A percentile compares a stretch with the other conserved stretches of the same genome.
These are phyloP conservation scores for Pandemis heparana DNA, from an alignment of 2,888 invertebrate genomes.

Conservation along the genomic window DNA sequence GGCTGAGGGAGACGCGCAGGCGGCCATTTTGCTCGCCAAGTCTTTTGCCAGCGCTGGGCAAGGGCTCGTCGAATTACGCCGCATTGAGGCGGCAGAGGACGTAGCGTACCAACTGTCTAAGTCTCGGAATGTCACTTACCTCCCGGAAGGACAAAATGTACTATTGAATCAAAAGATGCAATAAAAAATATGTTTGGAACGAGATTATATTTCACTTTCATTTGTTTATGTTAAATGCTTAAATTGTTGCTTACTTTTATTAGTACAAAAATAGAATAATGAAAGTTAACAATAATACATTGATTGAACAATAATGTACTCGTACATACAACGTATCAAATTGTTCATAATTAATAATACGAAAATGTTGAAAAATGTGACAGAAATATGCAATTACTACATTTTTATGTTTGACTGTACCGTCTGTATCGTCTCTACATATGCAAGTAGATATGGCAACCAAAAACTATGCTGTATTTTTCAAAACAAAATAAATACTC, in stretches of 20 bases:
- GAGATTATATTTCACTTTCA: background rate
- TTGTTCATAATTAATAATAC: no score
- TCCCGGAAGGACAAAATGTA: conserved; percentile 92
- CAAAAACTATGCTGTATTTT: no score
- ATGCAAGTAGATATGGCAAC: no score
- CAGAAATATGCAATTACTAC: no score
- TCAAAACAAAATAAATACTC: no score
- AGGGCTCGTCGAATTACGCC: conserved; percentile 95
- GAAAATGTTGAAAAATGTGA: no score
- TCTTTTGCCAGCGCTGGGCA: conserved; percentile 96
- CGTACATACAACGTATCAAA: no score
- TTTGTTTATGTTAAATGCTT: background rate
- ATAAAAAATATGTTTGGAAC: conserved; percentile 4
- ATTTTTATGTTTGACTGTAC: no score
- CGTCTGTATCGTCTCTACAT: no score
- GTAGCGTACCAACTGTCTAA: conserved; percentile 96
- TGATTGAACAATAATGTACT: background rate
- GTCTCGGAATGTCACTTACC: conserved; percentile 94
- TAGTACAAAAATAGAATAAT: background rate
- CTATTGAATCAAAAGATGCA: conserved; percentile 81
- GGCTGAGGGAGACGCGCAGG: conserved; percentile 97
- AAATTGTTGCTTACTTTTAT: background rate
- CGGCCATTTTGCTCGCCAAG: conserved; percentile 93
- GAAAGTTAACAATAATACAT: background rate
- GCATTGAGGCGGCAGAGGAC: conserved; percentile 98